Evolutionary conservation across 2,797 vertebrate genomes (phyloP).

Genomic region (Furcifer pardalis): DNA sequence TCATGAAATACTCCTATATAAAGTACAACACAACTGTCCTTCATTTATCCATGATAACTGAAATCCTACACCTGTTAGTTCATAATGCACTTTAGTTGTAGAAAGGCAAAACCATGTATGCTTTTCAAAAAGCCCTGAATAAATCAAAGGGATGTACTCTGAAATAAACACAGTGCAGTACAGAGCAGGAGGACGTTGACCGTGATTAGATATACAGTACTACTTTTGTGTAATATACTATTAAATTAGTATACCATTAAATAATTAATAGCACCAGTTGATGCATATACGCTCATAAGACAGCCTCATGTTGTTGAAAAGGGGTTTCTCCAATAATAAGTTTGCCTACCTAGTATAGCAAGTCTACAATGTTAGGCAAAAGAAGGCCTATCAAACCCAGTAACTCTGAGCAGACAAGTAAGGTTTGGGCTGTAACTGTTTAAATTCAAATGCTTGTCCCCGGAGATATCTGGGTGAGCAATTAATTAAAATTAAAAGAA

Average conservation of each 20-base stretch:
- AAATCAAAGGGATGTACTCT: not conserved
- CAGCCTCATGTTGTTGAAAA: not conserved
- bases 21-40: not conserved
- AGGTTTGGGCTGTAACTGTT: not conserved
- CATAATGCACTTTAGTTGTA: not conserved
- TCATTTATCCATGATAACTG: not conserved
- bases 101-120: not conserved
- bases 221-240: not conserved
- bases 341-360: too few relatives aligned
- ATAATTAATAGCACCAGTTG: not conserved
- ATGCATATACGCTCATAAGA: not conserved
- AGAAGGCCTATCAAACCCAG: not conserved
- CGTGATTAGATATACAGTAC: too few relatives aligned
- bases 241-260: not conserved
- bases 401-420: not conserved
- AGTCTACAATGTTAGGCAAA: not conserved
- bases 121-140: not conserved
- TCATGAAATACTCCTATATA: not conserved
- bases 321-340: not conserved
- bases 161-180: not conserved
- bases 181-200: not conserved
- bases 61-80: not conserved
- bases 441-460: too few relatives aligned
- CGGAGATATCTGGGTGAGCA: not conserved
- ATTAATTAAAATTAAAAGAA: not conserved